Evolutionary conservation across 1,140 invertebrate species (phyloP).

Genomic region (Venturia canescens): DNA sequence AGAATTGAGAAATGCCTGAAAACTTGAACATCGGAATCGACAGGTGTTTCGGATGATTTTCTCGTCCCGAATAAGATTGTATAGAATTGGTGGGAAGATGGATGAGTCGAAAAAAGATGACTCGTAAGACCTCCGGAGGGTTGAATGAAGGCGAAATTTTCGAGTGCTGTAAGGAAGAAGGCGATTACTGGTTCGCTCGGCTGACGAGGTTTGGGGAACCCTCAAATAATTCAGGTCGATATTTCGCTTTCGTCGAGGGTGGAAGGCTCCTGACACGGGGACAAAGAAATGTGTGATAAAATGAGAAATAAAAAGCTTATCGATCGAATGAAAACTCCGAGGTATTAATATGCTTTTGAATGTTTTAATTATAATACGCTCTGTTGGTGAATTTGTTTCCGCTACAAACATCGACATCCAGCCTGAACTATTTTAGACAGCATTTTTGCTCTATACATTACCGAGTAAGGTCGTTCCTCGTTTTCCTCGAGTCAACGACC

Average conservation of each 20-base stretch:
- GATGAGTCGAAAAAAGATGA: too few relatives aligned
- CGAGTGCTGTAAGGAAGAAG: not conserved
- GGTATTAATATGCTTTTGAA: slow-evolving; percentile 68
- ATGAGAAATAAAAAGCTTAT: not conserved
- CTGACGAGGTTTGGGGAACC: too few relatives aligned
- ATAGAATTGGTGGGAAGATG: too few relatives aligned
- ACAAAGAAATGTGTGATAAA: not conserved
- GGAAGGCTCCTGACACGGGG: not conserved
- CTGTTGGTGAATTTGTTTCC: slow-evolving; percentile 68
- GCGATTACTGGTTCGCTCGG: too few relatives aligned
- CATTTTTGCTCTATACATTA: slow-evolving; percentile 69
- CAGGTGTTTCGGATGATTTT: too few relatives aligned
- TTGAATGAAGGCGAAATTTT: not conserved
- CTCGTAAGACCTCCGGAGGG: too few relatives aligned
- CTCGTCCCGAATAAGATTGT: too few relatives aligned
- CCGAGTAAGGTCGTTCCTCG: slow-evolving; percentile 44
- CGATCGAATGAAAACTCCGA: slow-evolving; percentile 21
- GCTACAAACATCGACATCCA: slow-evolving; percentile 77
- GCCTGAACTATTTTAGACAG: slow-evolving; percentile 75
- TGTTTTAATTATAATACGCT: slow-evolving; percentile 75
- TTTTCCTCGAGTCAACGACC: slow-evolving; percentile 56
- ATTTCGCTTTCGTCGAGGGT: too few relatives aligned
- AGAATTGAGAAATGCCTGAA: too few relatives aligned
- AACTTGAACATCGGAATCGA: too few relatives aligned
- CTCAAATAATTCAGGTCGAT: too few relatives aligned